These are phyloP conservation scores for Coenonympha glycerion DNA, from an alignment of 2,888 invertebrate species.

Conservation along the genomic window DNA sequence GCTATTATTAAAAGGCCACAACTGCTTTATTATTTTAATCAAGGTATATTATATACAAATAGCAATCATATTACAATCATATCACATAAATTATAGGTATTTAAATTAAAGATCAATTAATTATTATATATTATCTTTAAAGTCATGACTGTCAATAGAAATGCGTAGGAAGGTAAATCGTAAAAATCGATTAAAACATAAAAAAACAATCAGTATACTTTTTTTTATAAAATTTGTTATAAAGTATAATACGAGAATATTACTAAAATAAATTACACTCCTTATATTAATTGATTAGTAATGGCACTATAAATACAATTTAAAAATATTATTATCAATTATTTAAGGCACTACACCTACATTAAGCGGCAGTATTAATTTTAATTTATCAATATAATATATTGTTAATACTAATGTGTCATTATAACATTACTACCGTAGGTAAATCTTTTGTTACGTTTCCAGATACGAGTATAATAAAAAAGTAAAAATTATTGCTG, in stretches of 20 bases:
- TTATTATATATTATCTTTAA: too few species aligned
- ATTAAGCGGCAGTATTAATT: conserved; percentile 20
- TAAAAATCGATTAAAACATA: conserved; percentile 10
- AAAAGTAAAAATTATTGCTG: neutral
- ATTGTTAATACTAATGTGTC: too few species aligned
- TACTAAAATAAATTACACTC: conserved; percentile 36
- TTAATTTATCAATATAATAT: neutral
- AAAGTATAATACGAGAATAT: conserved; percentile 32
- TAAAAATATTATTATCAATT: conserved; percentile 19
- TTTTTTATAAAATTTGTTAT: conserved; percentile 16
- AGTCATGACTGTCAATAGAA: conserved; percentile 5
- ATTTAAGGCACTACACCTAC: conserved; percentile 43
- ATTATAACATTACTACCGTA: too few species aligned
- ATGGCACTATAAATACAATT: conserved; percentile 54
- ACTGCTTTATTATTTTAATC: conserved; percentile 38
- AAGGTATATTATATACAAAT: conserved; percentile 44
- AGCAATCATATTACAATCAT: conserved; percentile 24
- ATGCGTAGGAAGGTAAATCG: neutral
- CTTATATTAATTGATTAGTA: conserved; percentile 47
- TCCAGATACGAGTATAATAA: neutral
- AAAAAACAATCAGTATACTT: conserved; percentile 13
- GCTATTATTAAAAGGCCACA: conserved; percentile 54
- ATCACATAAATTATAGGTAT: conserved; percentile 24
- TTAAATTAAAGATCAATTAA: conserved; percentile 10
- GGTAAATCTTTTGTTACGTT: neutral